Evolutionary conservation across 2,888 invertebrate genomes (phyloP).

Genomic region (Mimachlamys varia): DNA sequence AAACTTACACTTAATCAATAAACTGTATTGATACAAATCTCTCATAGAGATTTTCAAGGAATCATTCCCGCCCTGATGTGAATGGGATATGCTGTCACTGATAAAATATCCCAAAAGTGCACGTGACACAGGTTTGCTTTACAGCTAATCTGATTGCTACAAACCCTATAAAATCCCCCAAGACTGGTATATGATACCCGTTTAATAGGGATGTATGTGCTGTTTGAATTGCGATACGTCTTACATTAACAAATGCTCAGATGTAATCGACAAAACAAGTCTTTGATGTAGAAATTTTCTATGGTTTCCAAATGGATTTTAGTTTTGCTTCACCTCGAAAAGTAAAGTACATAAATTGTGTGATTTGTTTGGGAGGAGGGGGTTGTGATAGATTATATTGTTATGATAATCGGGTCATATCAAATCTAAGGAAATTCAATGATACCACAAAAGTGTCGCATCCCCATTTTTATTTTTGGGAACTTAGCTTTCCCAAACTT

Average conservation of each 20-base stretch:
- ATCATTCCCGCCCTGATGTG: not conserved
- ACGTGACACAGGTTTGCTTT: not conserved
- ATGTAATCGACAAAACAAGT: not conserved
- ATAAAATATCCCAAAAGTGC: constrained; percentile 19
- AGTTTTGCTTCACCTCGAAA: not conserved
- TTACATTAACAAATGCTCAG: not conserved
- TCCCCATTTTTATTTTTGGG: not conserved
- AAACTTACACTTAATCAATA: not conserved
- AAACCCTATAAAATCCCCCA: not conserved
- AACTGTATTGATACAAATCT: not conserved
- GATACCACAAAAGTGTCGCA: not conserved
- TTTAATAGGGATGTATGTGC: not conserved
- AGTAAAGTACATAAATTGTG: not conserved
- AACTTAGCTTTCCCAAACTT: not conserved
- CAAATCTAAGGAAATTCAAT: not conserved
- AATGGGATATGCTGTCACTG: not conserved
- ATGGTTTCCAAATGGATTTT: not conserved
- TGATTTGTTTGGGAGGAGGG: not conserved
- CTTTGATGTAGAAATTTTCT: not conserved
- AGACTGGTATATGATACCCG: not conserved
- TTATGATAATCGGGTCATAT: not conserved
- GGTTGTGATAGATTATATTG: not conserved
- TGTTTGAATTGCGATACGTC: not conserved
- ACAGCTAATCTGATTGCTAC: not conserved
- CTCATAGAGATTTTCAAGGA: not conserved